A percentile compares a stretch with the other conserved stretches of the same genome.
Evolutionary conservation across 2,797 vertebrate species (phyloP).

Genomic region (Mormyrus hasselquistii): DNA sequence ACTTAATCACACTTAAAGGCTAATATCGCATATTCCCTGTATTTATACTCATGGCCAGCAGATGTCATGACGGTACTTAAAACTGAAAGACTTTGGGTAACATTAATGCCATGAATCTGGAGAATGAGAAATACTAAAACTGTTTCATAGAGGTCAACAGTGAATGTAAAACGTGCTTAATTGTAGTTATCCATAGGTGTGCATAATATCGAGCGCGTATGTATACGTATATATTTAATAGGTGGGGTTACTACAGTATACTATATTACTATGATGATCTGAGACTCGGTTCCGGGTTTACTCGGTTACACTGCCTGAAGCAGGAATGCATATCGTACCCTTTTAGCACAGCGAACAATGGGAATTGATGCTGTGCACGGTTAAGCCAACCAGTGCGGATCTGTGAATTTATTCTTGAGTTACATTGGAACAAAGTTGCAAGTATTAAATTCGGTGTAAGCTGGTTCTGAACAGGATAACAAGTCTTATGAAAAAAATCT

Average conservation of each 20-base stretch:
- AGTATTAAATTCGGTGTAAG: not conserved
- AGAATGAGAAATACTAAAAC: not conserved
- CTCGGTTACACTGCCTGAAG: not conserved
- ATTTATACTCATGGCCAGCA: not conserved
- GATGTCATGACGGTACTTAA: not conserved
- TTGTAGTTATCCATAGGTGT: not conserved
- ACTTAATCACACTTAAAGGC: not conserved
- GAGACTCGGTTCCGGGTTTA: not conserved
- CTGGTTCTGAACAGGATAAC: not conserved
- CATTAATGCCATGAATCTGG: not conserved
- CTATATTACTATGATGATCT: not conserved
- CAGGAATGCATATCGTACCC: not conserved
- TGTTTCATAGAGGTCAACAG: not conserved
- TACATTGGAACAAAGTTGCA: not conserved
- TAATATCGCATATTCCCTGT: not conserved
- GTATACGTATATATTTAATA: not conserved
- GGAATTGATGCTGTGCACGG: not conserved
- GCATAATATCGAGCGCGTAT: not conserved
- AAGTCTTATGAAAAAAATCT: not conserved
- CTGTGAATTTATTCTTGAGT: not conserved
- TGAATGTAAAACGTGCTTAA: not conserved
- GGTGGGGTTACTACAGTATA: not conserved
- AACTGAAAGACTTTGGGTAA: not conserved
- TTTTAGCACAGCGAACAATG: not conserved
- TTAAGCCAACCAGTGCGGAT: not conserved